A percentile compares a stretch with the other conserved stretches of the same genome.
Evolutionary conservation across 2,113 vertebrate species (phyloP).

Genomic region (Pomatostomus ruficeps): DNA sequence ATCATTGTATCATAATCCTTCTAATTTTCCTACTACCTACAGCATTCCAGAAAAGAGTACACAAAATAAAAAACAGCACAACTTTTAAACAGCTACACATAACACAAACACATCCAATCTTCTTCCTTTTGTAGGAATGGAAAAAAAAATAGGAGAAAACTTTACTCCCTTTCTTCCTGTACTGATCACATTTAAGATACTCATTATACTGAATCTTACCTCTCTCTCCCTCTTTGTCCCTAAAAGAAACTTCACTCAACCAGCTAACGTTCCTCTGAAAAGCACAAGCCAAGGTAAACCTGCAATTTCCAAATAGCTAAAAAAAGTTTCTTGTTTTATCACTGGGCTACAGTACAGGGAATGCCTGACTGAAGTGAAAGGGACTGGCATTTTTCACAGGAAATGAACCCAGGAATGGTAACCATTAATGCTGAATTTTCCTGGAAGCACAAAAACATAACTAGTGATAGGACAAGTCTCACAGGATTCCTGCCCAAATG

Average conservation of each 20-base stretch:
- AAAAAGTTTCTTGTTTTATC: not conserved
- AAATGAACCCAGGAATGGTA: not conserved
- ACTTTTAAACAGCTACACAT: not conserved
- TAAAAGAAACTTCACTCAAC: not conserved
- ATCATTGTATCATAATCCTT: not conserved
- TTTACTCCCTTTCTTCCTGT: not conserved
- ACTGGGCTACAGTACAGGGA: not conserved
- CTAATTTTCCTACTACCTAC: not conserved
- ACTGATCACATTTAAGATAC: not conserved
- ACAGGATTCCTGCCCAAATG: not conserved
- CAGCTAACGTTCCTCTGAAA: not conserved
- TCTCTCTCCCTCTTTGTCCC: not conserved
- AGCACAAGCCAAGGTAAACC: not conserved
- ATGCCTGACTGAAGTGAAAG: not conserved
- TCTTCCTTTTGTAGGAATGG: not conserved
- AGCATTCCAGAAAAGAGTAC: not conserved
- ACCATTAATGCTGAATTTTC: not conserved
- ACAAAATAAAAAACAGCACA: not conserved
- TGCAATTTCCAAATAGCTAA: not conserved
- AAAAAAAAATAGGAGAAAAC: not conserved
- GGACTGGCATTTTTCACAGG: not conserved
- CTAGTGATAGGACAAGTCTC: not conserved
- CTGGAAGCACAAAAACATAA: not conserved
- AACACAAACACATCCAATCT: not conserved
- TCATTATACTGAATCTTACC: not conserved